phyloP scores from a whole-genome alignment of 2,797 vertebrate genomes.

The Melanogrammus aeglefinus region DNA sequence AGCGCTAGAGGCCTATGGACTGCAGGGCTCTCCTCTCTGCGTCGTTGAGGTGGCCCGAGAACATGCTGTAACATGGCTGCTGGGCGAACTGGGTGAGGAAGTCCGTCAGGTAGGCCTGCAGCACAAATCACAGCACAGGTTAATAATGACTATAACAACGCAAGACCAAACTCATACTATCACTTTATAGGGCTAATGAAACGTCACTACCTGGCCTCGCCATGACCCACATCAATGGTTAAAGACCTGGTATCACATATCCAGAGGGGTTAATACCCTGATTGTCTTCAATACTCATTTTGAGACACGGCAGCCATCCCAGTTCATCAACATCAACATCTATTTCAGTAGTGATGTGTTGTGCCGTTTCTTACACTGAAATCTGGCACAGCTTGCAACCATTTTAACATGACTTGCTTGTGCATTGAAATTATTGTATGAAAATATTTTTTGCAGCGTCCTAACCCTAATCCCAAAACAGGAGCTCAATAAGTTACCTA shows the following conservation, averaged over 20 bases:
- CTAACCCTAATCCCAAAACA: not conserved
- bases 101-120: slow-evolving; percentile 93
- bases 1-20: slow-evolving; percentile 87
- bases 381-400: no score
- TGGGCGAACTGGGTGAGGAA: slow-evolving; percentile 97
- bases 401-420: not conserved
- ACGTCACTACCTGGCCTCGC: not conserved
- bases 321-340: not conserved
- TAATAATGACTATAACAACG: not conserved
- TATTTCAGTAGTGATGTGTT: no score
- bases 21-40: slow-evolving; percentile 89
- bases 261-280: not conserved
- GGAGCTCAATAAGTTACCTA: not conserved
- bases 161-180: not conserved
- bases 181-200: not conserved
- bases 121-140: slow-evolving; percentile 13
- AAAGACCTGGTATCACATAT: not conserved
- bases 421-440: not conserved
- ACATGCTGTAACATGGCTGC: slow-evolving; percentile 95
- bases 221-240: not conserved
- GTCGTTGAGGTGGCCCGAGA: slow-evolving; percentile 94
- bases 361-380: no score
- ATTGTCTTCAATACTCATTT: no score
- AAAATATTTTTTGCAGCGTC: no score
- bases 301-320: not conserved